These are phyloP conservation scores for Oophaga pumilio DNA, from an alignment of 2,113 vertebrate species.

Conservation along the genomic window DNA sequence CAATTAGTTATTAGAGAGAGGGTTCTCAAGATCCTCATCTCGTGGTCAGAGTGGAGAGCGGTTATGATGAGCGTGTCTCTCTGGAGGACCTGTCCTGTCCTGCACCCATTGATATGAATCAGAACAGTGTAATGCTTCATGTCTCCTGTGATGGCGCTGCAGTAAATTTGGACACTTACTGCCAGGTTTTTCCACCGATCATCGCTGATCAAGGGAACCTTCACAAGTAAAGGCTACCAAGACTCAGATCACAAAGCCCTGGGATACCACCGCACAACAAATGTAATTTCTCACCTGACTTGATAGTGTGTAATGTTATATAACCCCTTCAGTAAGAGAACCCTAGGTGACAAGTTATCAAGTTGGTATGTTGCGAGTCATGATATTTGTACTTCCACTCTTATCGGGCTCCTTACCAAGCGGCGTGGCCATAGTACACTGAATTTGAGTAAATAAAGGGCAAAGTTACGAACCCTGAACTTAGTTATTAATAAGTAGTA, in stretches of 20 bases:
- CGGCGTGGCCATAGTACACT: neutral
- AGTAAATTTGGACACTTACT: neutral
- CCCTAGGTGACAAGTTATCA: no score
- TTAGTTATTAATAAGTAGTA: no score
- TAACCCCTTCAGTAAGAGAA: no score
- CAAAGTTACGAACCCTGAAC: neutral
- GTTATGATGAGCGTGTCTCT: neutral
- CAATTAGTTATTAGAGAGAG: no score
- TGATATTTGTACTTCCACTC: no score
- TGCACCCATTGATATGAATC: neutral
- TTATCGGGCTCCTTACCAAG: no score
- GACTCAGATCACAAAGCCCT: no score
- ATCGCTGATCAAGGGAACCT: neutral
- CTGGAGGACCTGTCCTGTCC: neutral
- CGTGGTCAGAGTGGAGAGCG: neutral
- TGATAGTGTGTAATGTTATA: no score
- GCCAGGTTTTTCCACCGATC: neutral
- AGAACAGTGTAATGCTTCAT: neutral
- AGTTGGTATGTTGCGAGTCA: no score
- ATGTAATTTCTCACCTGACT: no score
- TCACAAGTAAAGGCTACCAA: no score
- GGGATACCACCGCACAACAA: no score
- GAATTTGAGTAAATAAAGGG: neutral
- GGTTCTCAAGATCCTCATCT: neutral
- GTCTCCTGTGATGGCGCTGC: neutral